Base-by-base conservation (phyloP, 2,797 vertebrate genomes). In the Enteromius thamalakanensis region DNA sequence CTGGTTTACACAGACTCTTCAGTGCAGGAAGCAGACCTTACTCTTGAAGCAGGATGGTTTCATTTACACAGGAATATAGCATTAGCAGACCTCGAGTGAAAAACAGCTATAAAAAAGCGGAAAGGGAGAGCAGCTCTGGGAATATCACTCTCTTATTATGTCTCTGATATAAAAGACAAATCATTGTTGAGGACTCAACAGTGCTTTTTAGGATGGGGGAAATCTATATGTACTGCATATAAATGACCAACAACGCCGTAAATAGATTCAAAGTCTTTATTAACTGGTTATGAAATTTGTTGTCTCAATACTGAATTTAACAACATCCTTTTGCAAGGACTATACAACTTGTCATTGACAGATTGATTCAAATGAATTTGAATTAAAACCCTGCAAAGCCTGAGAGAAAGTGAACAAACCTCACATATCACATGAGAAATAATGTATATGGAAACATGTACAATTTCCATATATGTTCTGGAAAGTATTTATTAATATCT, bases 21-120 rank as follows among this genome's bases (percentile, higher is more conserved):
- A 72, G 65, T 72, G 81, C 60, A 4, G 1, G 34, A 45, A 71
- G 47, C 53, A 84, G 81, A 86, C 26, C 6, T 53, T 6, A 29
- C 69, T 60, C 21, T 37, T 11, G 19, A 62, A 81, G 40, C 47
- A 60, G 19, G 62, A 72, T 42, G 75, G 29, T 26, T 77, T 71
- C 40, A 77, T 76, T 64, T 75, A 79, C 78, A 58, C 45, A 76
- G 75, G 42, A 77, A 82, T 51, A 83, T 51, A 74, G 77, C 76
- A 83, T 83, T 81, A 84, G 60, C 68, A 69, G 77, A 67, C 62
- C 67, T 69, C 34, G 34, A 29, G 64, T 53, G 60, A 9, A 19
- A 69, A 49, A 21, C 26, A 34, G 45, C 70, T 32, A 70, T 17
- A 34, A 11, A n/a, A 53, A 49, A 71, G 10, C 2, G 15, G 32